These are phyloP conservation scores for Calephelis perditalis DNA, from an alignment of 2,888 invertebrate species.

Conservation along the genomic window DNA sequence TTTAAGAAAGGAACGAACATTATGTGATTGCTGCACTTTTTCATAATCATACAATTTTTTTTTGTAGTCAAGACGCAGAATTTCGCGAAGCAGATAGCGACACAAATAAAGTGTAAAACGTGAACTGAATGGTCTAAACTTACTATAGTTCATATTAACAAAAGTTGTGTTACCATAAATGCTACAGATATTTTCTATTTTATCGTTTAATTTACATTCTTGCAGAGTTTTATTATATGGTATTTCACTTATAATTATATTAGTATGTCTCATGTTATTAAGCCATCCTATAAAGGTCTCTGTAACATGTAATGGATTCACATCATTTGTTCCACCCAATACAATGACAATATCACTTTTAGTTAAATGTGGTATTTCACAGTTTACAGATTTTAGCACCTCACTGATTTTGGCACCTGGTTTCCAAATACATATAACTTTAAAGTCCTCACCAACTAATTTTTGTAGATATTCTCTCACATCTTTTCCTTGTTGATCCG, in stretches of 20 bases:
- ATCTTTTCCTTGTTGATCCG: not conserved
- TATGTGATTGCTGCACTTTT: too few species aligned
- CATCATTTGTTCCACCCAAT: not conserved
- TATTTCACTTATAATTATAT: not conserved
- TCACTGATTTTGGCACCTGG: not conserved
- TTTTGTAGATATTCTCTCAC: not conserved
- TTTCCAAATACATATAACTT: slow-evolving; percentile 2
- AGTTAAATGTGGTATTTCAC: not conserved
- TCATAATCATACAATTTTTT: too few species aligned
- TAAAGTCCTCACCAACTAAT: not conserved
- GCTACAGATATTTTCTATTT: not conserved
- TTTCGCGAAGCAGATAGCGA: not conserved
- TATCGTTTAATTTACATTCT: not conserved
- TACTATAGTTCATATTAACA: not conserved
- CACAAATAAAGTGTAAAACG: not conserved
- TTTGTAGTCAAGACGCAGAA: too few species aligned
- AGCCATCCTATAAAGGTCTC: not conserved
- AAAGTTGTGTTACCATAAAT: not conserved
- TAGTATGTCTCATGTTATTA: not conserved
- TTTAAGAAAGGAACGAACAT: too few species aligned
- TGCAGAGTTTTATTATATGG: not conserved
- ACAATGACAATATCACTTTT: not conserved
- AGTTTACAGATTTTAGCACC: not conserved
- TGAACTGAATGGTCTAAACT: not conserved
- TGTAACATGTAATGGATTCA: not conserved